These are phyloP conservation scores for Cavia aperea DNA, from an alignment of 2,113 vertebrate genomes.

Conservation along the genomic window DNA sequence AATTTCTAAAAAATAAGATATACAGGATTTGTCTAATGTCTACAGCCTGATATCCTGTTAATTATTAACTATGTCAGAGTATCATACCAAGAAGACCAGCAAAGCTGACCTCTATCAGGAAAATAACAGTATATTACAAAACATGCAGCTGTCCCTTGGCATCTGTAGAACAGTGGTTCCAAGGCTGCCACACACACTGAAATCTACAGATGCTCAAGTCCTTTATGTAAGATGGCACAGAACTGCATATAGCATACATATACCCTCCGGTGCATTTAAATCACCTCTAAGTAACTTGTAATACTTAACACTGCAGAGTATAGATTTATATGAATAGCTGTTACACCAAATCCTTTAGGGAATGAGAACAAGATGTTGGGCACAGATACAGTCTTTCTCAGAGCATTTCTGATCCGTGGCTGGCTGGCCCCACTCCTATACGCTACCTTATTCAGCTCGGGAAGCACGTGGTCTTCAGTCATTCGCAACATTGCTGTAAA, in stretches of 20 bases:
- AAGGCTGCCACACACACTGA: neutral
- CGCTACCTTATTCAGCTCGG: slow-evolving; percentile 94
- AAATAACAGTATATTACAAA: neutral
- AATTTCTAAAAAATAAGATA: neutral
- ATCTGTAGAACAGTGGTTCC: too few relatives aligned
- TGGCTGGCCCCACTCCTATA: slow-evolving; percentile 60
- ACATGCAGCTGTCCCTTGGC: neutral
- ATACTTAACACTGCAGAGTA: neutral
- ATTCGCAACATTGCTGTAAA: slow-evolving; percentile 94
- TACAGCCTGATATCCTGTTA: neutral
- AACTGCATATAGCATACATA: neutral
- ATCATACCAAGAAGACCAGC: neutral
- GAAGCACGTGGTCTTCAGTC: slow-evolving; percentile 97
- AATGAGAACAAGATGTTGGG: neutral
- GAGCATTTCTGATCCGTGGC: neutral
- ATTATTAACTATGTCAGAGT: neutral
- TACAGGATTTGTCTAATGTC: neutral
- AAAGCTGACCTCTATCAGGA: neutral
- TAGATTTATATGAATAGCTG: neutral
- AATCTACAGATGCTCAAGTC: neutral
- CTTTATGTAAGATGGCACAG: neutral
- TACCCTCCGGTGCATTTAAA: neutral
- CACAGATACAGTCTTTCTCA: neutral
- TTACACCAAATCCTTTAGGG: neutral
- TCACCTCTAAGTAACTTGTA: neutral